Conservation (phyloP, 2,888 invertebrate species). For the Andricus quercusramuli region DNA sequence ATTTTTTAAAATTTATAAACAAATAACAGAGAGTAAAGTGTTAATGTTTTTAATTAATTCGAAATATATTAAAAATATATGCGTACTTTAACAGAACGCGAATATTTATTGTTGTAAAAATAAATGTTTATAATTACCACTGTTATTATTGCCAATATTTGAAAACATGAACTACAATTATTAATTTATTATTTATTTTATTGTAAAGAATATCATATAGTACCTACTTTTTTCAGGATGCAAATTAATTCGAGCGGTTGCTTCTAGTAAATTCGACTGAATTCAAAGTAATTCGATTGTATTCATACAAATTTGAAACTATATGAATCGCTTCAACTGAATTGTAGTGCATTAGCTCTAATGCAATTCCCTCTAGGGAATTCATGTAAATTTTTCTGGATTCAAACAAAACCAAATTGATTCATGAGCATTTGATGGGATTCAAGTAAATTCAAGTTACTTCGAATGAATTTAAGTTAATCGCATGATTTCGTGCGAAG, state of each 20-base stretch:
- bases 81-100: not conserved
- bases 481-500: too few species aligned
- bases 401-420: not conserved
- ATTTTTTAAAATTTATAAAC: too few species aligned
- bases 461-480: not conserved
- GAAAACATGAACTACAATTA: not conserved
- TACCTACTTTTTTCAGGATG: too few species aligned
- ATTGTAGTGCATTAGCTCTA: not conserved
- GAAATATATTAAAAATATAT: not conserved
- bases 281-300: too few species aligned
- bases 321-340: too few species aligned
- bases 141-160: constrained; percentile 14
- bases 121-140: not conserved
- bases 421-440: too few species aligned
- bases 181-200: constrained; percentile 14
- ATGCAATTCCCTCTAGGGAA: too few species aligned
- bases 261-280: too few species aligned
- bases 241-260: too few species aligned
- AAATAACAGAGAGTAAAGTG: not conserved
- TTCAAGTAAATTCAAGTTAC: not conserved
- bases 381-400: not conserved
- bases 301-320: too few species aligned
- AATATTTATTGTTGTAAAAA: not conserved
- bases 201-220: not conserved
- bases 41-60: not conserved